phyloP scores from a whole-genome alignment of 2,888 invertebrate species.

The Andrena marginata region DNA sequence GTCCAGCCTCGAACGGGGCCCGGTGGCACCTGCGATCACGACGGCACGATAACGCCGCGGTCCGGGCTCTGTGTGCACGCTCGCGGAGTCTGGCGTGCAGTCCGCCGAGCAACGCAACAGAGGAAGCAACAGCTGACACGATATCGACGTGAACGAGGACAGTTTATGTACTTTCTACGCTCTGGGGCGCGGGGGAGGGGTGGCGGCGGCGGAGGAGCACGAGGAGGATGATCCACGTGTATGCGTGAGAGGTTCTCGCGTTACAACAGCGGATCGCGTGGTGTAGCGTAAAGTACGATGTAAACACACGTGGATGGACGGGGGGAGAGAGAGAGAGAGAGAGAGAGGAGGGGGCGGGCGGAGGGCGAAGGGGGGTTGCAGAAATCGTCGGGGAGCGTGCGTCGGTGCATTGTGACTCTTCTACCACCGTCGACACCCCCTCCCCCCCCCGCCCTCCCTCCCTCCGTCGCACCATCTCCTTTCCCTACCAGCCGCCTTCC shows the following conservation, averaged over 20 bases:
- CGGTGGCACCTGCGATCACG: too few relatives aligned
- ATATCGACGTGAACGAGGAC: constrained; percentile 74
- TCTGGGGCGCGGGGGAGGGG: background rate
- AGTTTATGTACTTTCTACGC: constrained; percentile 73
- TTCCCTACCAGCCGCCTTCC: constrained; percentile 40
- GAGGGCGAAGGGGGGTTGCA: constrained; percentile 17
- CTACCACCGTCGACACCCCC: constrained; percentile 19
- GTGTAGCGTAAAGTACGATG: constrained; percentile 67
- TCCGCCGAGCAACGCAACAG: constrained; percentile 46
- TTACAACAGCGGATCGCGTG: constrained; percentile 55
- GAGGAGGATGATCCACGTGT: constrained; percentile 52
- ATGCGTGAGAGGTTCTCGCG: constrained; percentile 70
- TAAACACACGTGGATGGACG: constrained; percentile 68
- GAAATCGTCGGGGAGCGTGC: constrained; percentile 58
- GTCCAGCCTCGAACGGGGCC: background rate
- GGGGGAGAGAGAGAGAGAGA: background rate
- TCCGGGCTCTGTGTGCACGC: background rate
- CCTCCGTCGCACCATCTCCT: constrained; percentile 33
- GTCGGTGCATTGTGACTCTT: constrained; percentile 65
- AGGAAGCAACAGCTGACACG: constrained; percentile 79
- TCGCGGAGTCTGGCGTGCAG: background rate
- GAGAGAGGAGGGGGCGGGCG: constrained; percentile 16
- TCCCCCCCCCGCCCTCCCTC: too few relatives aligned
- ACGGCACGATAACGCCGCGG: constrained; percentile 10
- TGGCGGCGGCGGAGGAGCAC: constrained; percentile 18